Evolutionary conservation across 2,797 vertebrate species (phyloP).

Genomic region (Spinus olivaceus): DNA sequence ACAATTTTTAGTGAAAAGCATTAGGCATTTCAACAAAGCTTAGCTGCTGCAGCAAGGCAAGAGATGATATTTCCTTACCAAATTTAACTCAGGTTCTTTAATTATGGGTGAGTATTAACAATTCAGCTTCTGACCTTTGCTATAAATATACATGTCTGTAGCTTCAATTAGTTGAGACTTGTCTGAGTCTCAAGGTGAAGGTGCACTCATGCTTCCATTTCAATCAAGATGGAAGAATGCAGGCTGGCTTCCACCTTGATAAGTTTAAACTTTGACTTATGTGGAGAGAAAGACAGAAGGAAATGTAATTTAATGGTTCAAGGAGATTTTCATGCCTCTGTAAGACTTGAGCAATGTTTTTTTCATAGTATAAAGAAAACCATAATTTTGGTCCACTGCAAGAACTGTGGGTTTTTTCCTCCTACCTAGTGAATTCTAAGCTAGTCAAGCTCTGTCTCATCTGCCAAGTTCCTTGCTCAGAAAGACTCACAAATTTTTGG

Average conservation of each 20-base stretch:
- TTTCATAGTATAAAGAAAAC: neutral
- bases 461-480: neutral
- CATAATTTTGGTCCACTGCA: neutral
- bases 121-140: neutral
- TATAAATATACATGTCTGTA: neutral
- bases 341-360: neutral
- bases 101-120: neutral
- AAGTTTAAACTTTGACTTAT: neutral
- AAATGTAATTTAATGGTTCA: neutral
- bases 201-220: neutral
- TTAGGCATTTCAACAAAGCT: neutral
- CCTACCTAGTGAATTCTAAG: neutral
- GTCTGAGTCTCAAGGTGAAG: neutral
- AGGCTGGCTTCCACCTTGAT: neutral
- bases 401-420: neutral
- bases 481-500: neutral
- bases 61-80: neutral
- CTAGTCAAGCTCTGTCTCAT: neutral
- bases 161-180: neutral
- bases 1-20: conserved; percentile 10
- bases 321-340: neutral
- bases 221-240: neutral
- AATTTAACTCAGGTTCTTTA: conserved; percentile 10
- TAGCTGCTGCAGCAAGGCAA: neutral
- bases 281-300: neutral